Base-by-base conservation (phyloP, 2,888 invertebrate species). In the Callyntrura guangdongensis region DNA sequence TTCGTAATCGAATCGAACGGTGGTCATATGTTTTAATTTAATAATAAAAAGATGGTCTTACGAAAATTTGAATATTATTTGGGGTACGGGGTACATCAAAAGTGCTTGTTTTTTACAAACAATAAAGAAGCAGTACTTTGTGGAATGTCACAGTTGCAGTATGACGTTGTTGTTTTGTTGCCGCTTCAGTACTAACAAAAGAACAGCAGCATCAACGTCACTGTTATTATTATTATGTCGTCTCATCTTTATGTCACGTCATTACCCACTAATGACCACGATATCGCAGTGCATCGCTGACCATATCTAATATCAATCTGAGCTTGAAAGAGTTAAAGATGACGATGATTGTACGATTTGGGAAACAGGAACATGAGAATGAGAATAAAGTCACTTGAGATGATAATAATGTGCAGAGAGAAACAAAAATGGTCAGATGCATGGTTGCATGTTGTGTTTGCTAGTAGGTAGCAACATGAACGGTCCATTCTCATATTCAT, bases 171-270 rank as follows among this genome's bases (percentile, higher is more conserved):
- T 36, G 36, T 36, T 36, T 36, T 36, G 36, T 36, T 36, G 59
- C 8, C 17, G 45, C 27, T 56, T 5, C 22, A 12, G 69, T n/a
- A 69, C 25, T 56, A 56, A 64, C 47, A 81, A 59, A 81, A 59
- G 59, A 74, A 59, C 22, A 22, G 45, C 22, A 83, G 45, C 45
- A 47, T 45, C 83, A 83, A 47, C n/a, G 64, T 25, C 49, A 25
- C 61, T 47, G 36, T 36, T 36, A 36, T 36, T 36, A 36, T 36
- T 36, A 36, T 36, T 67, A 56, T 20, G 47, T 72, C 82, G 47
- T 72, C 82, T 88, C 74, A 88, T 88, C 36, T 36, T 36, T 88
- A 88, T 82, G 82, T 88, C 88, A 82, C 72, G 88, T 88, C 82
- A 47, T 64, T 87, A 17, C 53, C 59, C 27, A 61, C 64, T 83